A percentile compares a stretch with the other conserved stretches of the same genome.
phyloP scores from a whole-genome alignment of 2,797 vertebrate genomes.

The Neomorphus geoffroyi region DNA sequence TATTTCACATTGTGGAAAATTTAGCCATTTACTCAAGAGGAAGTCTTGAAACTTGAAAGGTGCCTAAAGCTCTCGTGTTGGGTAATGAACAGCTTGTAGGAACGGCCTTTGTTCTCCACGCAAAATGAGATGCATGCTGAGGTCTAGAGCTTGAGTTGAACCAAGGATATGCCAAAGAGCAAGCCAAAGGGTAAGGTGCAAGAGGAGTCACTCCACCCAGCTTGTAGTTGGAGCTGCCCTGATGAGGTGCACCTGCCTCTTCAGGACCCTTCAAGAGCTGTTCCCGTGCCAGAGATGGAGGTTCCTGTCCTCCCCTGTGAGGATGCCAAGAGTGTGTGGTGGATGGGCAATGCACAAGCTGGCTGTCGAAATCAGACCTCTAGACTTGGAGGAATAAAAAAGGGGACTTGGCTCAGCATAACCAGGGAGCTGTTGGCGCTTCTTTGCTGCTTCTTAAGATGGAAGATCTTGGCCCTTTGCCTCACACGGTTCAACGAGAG shows the following conservation, averaged over 20 bases:
- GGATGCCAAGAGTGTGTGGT: neutral
- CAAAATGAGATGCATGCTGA: neutral
- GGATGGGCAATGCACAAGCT: neutral
- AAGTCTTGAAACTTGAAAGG: neutral
- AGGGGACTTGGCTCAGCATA: neutral
- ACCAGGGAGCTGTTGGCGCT: neutral
- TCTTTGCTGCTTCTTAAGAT: neutral
- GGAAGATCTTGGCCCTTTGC: neutral
- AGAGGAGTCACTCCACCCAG: neutral
- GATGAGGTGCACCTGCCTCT: neutral
- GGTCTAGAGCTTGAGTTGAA: neutral
- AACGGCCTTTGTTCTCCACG: neutral
- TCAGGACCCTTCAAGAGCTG: neutral
- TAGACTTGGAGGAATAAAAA: neutral
- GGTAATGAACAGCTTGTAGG: neutral
- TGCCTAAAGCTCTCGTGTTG: neutral
- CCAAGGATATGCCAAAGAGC: neutral
- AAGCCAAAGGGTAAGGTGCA: neutral
- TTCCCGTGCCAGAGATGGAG: neutral
- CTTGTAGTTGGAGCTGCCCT: neutral
- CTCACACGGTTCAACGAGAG: rapidly evolving
- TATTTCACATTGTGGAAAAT: neutral
- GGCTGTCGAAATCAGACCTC: neutral
- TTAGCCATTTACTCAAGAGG: neutral
- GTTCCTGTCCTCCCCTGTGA: neutral